These are phyloP conservation scores for Monochamus saltuarius DNA, from an alignment of 1,140 invertebrate species.

Conservation along the genomic window DNA sequence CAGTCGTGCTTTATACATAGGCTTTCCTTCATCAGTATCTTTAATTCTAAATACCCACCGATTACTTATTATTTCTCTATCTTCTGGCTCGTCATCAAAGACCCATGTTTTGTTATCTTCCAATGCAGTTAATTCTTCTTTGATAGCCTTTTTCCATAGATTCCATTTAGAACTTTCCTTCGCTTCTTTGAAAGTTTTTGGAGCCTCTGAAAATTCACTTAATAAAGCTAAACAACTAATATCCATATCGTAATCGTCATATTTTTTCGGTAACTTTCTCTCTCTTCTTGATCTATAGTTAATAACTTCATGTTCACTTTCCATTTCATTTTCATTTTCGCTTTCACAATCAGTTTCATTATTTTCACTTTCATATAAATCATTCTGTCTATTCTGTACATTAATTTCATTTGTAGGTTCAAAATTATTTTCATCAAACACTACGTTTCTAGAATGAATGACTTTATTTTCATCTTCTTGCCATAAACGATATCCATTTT, in stretches of 20 bases:
- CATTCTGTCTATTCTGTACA: too few relatives aligned
- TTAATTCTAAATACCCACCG: slow-evolving; percentile 7
- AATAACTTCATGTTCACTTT: neutral
- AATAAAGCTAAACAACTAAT: neutral
- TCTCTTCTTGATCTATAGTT: neutral
- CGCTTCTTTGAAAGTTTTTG: neutral
- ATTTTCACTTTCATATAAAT: slow-evolving; percentile 3
- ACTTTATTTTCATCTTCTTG: slow-evolving; percentile 36
- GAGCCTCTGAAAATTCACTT: neutral
- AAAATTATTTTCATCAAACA: slow-evolving; percentile 38
- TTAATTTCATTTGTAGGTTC: too few relatives aligned
- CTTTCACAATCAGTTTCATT: neutral
- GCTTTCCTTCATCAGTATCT: neutral
- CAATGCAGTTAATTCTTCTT: slow-evolving; percentile 22
- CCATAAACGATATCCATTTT: slow-evolving; percentile 31
- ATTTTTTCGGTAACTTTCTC: slow-evolving; percentile 5
- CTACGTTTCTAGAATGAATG: slow-evolving; percentile 39
- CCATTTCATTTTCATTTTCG: neutral
- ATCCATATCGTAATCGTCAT: neutral
- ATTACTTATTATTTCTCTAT: neutral
- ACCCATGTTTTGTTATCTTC: slow-evolving; percentile 15
- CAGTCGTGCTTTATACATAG: slow-evolving; percentile 13
- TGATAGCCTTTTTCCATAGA: slow-evolving; percentile 30
- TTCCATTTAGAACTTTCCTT: neutral
- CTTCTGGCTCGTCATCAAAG: neutral